Conservation (phyloP, 1,140 invertebrate genomes). For the Cylas formicarius region DNA sequence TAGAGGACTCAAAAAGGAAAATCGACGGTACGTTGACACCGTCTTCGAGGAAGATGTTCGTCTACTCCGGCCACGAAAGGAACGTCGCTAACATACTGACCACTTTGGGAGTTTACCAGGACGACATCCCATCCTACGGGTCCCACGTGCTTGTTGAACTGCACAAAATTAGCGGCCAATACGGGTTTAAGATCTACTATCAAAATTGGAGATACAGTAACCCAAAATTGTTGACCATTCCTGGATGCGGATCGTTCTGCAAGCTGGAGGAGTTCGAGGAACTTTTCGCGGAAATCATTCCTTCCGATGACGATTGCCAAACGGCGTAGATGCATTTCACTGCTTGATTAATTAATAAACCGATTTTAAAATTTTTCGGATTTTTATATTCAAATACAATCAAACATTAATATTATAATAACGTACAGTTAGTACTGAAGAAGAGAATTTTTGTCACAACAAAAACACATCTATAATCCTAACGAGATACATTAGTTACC, state of each 20-base stretch:
- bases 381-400: no score
- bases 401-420: no score
- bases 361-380: no score
- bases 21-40: slow-evolving; percentile 12
- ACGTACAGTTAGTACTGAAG: no score
- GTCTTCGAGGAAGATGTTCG: slow-evolving; percentile 14
- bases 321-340: no score
- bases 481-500: no score
- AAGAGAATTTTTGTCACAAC: no score
- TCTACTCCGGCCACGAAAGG: slow-evolving; percentile 28
- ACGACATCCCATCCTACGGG: slow-evolving; percentile 24
- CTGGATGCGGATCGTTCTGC: slow-evolving; percentile 15
- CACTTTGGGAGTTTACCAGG: slow-evolving; percentile 19
- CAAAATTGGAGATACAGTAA: slow-evolving; percentile 8
- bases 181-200: slow-evolving; percentile 23
- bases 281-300: slow-evolving; percentile 8
- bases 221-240: slow-evolving; percentile 14
- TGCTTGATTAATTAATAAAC: no score
- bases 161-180: slow-evolving; percentile 17
- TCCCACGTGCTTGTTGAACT: slow-evolving; percentile 25
- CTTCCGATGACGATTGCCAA: not conserved
- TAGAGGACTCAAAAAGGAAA: slow-evolving; percentile 16
- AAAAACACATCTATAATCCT: no score
- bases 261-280: slow-evolving; percentile 4
- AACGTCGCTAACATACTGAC: slow-evolving; percentile 22